Conservation (phyloP, 1,140 invertebrate species). For the Drosophila guanche region DNA sequence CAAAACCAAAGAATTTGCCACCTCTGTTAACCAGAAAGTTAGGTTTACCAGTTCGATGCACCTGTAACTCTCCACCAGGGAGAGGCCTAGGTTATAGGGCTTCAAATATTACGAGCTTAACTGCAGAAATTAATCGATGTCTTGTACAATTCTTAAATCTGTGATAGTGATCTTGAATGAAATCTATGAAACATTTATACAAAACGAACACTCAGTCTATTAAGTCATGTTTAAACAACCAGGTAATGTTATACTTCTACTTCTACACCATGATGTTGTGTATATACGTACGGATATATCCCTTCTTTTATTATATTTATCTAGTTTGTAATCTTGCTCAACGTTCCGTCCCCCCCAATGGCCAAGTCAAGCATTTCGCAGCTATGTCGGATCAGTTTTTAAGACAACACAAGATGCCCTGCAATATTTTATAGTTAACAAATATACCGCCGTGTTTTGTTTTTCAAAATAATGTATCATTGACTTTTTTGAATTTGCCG, state of each 20-base stretch:
- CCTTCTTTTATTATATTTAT: background rate
- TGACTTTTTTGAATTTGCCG: constrained; percentile 30
- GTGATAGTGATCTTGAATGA: constrained; percentile 45
- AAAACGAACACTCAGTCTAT: constrained; percentile 37
- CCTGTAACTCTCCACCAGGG: constrained; percentile 38
- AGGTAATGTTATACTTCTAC: constrained; percentile 36
- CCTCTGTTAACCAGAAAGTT: constrained; percentile 26
- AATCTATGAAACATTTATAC: constrained; percentile 31
- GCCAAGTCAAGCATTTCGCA: no score
- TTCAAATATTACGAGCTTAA: constrained; percentile 31
- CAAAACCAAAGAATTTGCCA: constrained; percentile 21
- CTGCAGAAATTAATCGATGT: constrained; percentile 3
- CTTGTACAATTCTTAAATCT: constrained; percentile 38
- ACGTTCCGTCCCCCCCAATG: background rate
- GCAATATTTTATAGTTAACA: constrained; percentile 15
- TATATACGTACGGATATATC: no score
- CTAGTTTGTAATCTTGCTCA: constrained; percentile 7
- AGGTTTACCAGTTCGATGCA: constrained; percentile 22
- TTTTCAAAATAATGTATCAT: constrained; percentile 21
- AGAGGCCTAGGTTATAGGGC: constrained; percentile 24
- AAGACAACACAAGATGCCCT: constrained; percentile 1
- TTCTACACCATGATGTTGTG: no score
- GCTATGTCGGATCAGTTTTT: no score
- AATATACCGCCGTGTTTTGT: constrained; percentile 24
- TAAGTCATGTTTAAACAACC: constrained; percentile 37